Evolutionary conservation across 2,113 vertebrate genomes (phyloP).

Genomic region (Heliornis fulica): DNA sequence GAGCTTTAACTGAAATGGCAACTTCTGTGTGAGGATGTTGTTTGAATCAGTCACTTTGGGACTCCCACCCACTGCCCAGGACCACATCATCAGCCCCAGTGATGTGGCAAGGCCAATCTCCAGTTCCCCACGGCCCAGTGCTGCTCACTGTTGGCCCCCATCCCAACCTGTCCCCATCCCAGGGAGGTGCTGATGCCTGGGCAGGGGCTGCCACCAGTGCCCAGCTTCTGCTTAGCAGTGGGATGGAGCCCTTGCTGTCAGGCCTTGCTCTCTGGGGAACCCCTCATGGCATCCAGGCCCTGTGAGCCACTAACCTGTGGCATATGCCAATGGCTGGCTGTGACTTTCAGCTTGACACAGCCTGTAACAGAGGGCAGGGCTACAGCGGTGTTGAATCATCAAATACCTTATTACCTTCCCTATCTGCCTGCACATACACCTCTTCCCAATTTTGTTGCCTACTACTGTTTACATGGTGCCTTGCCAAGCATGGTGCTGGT

Average conservation of each 20-base stretch:
- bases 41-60: not conserved
- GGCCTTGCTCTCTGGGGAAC: too few relatives aligned
- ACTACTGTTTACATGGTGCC: not conserved
- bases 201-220: not conserved
- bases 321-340: rapidly evolving
- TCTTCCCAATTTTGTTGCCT: not conserved
- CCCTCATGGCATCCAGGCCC: not conserved
- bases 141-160: not conserved
- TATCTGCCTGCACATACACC: too few relatives aligned
- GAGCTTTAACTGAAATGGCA: not conserved
- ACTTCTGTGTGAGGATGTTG: not conserved
- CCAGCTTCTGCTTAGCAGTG: too few relatives aligned
- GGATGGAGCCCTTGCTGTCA: rapidly evolving
- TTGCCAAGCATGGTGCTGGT: rapidly evolving
- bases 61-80: rapidly evolving
- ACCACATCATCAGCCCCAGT: rapidly evolving
- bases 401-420: not conserved
- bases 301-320: rapidly evolving
- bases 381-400: not conserved
- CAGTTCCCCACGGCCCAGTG: not conserved
- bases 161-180: not conserved
- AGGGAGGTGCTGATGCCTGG: too few relatives aligned
- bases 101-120: rapidly evolving
- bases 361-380: not conserved
- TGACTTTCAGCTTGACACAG: not conserved